Percentiles rank a stretch among this genome's conserved stretches.
Conservation (phyloP, 2,888 invertebrate genomes). For the Agriopis aurantiaria region DNA sequence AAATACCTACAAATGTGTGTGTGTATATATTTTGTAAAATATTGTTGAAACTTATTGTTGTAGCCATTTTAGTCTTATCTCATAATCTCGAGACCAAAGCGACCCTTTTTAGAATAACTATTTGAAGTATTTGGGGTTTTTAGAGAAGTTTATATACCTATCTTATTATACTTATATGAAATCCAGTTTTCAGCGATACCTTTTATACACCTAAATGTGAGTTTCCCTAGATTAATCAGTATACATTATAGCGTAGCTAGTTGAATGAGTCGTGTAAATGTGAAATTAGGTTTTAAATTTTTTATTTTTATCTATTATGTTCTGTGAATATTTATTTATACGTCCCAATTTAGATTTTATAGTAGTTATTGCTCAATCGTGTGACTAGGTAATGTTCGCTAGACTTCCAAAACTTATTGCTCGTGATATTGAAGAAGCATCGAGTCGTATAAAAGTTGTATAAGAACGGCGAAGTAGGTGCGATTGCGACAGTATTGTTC, state of each 20-base stretch:
- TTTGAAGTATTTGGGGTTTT: conserved; percentile 74
- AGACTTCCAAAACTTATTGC: conserved; percentile 49
- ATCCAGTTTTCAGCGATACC: conserved; percentile 75
- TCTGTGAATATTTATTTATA: conserved; percentile 53
- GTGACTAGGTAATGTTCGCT: conserved; percentile 61
- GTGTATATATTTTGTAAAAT: conserved; percentile 80
- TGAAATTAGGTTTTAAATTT: conserved; percentile 51
- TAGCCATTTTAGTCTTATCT: conserved; percentile 74
- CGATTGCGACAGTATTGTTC: conserved; percentile 28
- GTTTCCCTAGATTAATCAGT: conserved; percentile 74
- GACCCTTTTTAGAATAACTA: conserved; percentile 79
- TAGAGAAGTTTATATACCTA: conserved; percentile 80
- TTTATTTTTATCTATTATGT: conserved; percentile 40
- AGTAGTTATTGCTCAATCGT: conserved; percentile 76
- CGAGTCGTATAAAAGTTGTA: neutral
- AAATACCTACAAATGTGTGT: conserved; percentile 46
- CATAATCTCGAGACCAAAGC: conserved; percentile 84
- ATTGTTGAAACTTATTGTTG: conserved; percentile 76
- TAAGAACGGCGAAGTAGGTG: conserved; percentile 2
- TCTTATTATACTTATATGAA: conserved; percentile 72
- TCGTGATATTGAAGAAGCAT: conserved; percentile 3
- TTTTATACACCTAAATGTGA: conserved; percentile 81
- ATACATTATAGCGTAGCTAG: conserved; percentile 70
- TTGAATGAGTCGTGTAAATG: conserved; percentile 56
- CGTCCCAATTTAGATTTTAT: conserved; percentile 61